Conservation (phyloP, 2,888 invertebrate species). For the Xestobium rufovillosum region DNA sequence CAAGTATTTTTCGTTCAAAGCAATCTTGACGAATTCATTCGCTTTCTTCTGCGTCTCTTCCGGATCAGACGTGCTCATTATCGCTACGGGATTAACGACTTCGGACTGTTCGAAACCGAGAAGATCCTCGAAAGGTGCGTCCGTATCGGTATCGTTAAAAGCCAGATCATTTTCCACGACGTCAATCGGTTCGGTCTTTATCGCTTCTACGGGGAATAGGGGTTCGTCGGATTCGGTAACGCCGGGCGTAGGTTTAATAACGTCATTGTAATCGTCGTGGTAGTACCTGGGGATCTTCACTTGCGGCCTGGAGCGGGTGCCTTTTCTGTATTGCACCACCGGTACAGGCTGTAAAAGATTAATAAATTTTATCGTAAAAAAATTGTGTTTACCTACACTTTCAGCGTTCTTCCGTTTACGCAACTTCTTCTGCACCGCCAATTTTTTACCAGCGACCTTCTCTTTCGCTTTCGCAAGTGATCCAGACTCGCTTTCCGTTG, state of each 20-base stretch:
- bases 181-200: constrained; percentile 39
- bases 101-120: too few relatives aligned
- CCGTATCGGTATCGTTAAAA: constrained; percentile 16
- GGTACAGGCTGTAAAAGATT: constrained; percentile 37
- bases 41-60: background rate
- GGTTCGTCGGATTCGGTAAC: constrained; percentile 9
- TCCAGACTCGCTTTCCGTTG: too few relatives aligned
- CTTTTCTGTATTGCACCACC: constrained; percentile 35
- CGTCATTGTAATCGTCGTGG: constrained; percentile 29
- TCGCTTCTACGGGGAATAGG: constrained; percentile 29
- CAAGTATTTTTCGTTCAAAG: background rate
- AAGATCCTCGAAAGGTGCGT: too few relatives aligned
- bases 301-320: constrained; percentile 40
- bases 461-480: too few relatives aligned
- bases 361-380: background rate
- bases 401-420: constrained; percentile 13
- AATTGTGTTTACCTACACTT: background rate
- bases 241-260: background rate
- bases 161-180: constrained; percentile 30
- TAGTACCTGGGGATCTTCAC: constrained; percentile 41
- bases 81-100: background rate
- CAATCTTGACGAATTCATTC: background rate
- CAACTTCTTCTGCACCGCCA: constrained; percentile 16
- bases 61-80: background rate
- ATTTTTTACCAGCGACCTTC: too few relatives aligned